Evolutionary conservation across 2,888 invertebrate species (phyloP).

Genomic region (Pyrocoelia pectoralis): DNA sequence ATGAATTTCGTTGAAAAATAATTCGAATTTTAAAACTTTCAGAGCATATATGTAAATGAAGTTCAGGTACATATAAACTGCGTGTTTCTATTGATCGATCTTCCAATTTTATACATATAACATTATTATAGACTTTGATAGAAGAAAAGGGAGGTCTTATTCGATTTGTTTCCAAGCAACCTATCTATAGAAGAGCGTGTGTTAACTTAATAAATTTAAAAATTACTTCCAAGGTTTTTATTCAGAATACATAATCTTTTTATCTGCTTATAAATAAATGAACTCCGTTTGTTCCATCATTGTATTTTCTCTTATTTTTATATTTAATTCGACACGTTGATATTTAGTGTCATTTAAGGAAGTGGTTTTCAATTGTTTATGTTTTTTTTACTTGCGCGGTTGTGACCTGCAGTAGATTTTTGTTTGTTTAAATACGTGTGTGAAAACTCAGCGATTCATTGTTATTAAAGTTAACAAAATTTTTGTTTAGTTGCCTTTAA

Average conservation of each 20-base stretch:
- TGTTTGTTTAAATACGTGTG: too few species aligned
- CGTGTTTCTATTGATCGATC: slow-evolving; percentile 18
- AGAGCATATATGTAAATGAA: slow-evolving; percentile 19
- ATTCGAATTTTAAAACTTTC: slow-evolving; percentile 13
- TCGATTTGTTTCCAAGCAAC: slow-evolving; percentile 21
- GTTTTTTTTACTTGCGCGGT: too few species aligned
- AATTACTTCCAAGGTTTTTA: slow-evolving; percentile 2
- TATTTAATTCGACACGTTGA: too few species aligned
- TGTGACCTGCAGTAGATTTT: too few species aligned
- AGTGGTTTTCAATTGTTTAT: too few species aligned
- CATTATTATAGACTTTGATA: slow-evolving; percentile 20
- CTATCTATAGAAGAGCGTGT: slow-evolving; percentile 1
- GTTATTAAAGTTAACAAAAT: too few species aligned
- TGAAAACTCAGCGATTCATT: too few species aligned
- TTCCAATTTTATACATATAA: slow-evolving; percentile 26
- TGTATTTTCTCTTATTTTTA: too few species aligned
- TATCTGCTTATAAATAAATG: slow-evolving; percentile 2
- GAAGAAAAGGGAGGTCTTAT: slow-evolving; percentile 8
- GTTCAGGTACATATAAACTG: slow-evolving; percentile 10
- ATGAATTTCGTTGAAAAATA: slow-evolving; percentile 16
- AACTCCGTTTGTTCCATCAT: not conserved
- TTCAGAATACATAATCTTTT: not conserved
- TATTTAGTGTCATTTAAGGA: too few species aligned
- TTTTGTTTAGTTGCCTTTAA: too few species aligned
- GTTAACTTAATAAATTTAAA: slow-evolving; percentile 5